A percentile compares a stretch with the other conserved stretches of the same genome.
phyloP scores from a whole-genome alignment of 2,797 vertebrate species.

The Gila robusta region DNA sequence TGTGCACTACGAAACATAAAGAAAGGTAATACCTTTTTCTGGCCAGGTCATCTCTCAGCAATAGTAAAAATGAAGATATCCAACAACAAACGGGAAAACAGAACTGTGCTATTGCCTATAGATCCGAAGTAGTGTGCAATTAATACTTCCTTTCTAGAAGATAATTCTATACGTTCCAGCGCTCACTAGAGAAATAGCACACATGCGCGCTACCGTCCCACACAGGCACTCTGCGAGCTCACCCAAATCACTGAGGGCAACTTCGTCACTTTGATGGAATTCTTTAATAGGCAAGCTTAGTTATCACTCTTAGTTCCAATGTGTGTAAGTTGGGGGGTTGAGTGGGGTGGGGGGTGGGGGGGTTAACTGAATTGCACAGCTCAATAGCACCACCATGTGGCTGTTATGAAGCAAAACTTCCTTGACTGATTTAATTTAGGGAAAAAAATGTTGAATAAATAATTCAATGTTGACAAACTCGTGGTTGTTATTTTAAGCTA shows the following conservation, averaged over 20 bases:
- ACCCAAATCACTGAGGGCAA: constrained; percentile 35
- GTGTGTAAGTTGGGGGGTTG: constrained; percentile 30
- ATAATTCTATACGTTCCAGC: neutral
- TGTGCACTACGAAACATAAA: neutral
- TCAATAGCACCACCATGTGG: constrained; percentile 85
- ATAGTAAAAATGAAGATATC: constrained; percentile 22
- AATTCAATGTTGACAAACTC: constrained; percentile 53
- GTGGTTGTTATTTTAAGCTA: constrained; percentile 4
- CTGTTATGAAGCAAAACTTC: neutral
- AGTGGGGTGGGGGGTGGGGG: constrained; percentile 3
- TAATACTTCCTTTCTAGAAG: neutral
- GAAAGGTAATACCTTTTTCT: constrained; percentile 39
- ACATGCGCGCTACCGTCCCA: constrained; percentile 1
- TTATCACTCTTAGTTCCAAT: constrained; percentile 38
- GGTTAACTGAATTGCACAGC: constrained; percentile 64
- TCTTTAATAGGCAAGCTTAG: constrained; percentile 51
- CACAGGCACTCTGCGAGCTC: constrained; percentile 24
- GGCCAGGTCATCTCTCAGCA: constrained; percentile 43
- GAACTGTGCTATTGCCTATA: constrained; percentile 5
- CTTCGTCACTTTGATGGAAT: constrained; percentile 46
- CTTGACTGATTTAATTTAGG: neutral
- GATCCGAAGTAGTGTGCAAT: neutral
- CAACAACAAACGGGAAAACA: neutral
- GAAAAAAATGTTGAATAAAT: constrained; percentile 43
- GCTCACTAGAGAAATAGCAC: neutral